Percentiles rank a stretch among this genome's conserved stretches.
Evolutionary conservation across 2,113 vertebrate species (phyloP).

Genomic region (Pseudorasbora parva): DNA sequence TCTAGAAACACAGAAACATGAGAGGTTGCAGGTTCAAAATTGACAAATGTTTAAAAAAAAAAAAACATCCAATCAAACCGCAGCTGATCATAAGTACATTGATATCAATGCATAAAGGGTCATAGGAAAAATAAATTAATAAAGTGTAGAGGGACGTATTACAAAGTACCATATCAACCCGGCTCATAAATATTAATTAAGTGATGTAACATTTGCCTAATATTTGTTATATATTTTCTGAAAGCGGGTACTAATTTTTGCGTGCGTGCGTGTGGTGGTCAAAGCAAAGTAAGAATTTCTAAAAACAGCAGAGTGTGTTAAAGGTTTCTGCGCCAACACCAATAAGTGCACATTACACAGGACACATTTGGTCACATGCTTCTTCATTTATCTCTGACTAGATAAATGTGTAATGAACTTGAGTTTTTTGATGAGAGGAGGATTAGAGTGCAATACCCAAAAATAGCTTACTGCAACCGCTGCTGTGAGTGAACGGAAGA

Average conservation of each 20-base stretch:
- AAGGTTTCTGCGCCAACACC: not conserved
- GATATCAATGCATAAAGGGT: not conserved
- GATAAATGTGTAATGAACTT: not conserved
- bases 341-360: not conserved
- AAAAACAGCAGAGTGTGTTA: not conserved
- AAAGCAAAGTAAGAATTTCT: not conserved
- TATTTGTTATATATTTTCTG: not conserved
- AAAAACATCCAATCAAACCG: not conserved
- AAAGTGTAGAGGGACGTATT: not conserved
- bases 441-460: constrained; percentile 2
- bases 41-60: not conserved
- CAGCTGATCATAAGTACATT: not conserved
- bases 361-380: not conserved
- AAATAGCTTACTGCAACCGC: not conserved
- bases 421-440: not conserved
- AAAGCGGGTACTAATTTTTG: not conserved
- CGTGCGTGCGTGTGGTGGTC: too few relatives aligned
- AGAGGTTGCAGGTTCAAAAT: not conserved
- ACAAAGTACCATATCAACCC: not conserved
- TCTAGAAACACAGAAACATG: not conserved
- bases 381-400: not conserved
- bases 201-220: not conserved
- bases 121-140: not conserved
- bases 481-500: not conserved
- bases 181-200: not conserved